Evolutionary conservation across 2,888 invertebrate genomes (phyloP).

Genomic region (Dynastes hyllus): DNA sequence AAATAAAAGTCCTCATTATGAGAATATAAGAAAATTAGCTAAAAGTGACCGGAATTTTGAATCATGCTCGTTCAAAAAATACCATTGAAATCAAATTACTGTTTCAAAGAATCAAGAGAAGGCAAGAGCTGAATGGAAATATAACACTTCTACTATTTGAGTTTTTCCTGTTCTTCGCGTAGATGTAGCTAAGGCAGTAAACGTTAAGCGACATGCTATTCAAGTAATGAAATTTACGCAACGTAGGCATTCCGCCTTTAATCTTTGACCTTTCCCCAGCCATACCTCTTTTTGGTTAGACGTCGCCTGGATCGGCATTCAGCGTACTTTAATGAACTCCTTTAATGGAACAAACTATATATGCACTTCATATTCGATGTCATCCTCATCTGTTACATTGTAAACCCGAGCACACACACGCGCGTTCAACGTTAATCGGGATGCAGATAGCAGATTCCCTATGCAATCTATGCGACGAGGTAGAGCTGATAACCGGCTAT

Average conservation of each 20-base stretch:
- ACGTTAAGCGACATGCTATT: conserved; percentile 8
- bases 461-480: background rate
- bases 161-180: background rate
- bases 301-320: background rate
- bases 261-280: conserved; percentile 26
- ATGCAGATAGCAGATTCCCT: background rate
- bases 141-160: no score
- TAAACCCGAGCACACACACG: background rate
- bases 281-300: background rate
- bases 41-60: no score
- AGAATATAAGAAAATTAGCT: no score
- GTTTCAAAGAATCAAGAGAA: background rate
- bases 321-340: conserved; percentile 21
- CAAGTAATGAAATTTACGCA: conserved; percentile 36
- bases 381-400: conserved; percentile 25
- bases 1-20: no score
- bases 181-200: conserved; percentile 7
- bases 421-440: conserved; percentile 1
- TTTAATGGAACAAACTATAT: conserved; percentile 35
- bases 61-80: background rate
- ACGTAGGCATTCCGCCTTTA: conserved; percentile 24
- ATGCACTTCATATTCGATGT: conserved; percentile 27
- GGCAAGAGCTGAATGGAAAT: background rate
- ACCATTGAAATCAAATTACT: background rate
- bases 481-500: conserved; percentile 15